These are phyloP conservation scores for Rhagonycha fulva DNA, from an alignment of 2,888 invertebrate species.

Conservation along the genomic window DNA sequence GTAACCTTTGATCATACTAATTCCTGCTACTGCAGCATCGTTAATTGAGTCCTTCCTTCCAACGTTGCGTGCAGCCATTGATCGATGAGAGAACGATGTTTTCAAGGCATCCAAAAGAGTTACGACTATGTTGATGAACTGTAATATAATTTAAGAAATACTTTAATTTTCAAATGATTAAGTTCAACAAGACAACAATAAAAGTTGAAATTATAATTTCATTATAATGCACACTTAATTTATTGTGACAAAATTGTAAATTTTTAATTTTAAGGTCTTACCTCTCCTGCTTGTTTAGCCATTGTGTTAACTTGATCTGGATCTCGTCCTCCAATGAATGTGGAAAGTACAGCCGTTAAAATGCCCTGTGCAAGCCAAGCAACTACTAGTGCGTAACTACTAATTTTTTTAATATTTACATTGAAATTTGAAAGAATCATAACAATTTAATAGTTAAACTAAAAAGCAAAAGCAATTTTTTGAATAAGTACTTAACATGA, in stretches of 20 bases:
- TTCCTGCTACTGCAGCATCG: slow-evolving; percentile 86
- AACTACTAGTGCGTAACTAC: slow-evolving; percentile 31
- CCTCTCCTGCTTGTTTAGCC: slow-evolving; percentile 95
- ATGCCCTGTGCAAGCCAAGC: slow-evolving; percentile 75
- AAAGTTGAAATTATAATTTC: no score
- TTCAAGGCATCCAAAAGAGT: slow-evolving; percentile 89
- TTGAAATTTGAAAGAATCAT: slow-evolving; percentile 9
- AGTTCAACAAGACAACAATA: no score
- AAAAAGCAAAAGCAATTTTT: slow-evolving; percentile 24
- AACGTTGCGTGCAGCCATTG: slow-evolving; percentile 80
- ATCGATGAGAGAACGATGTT: slow-evolving; percentile 91
- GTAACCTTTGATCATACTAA: slow-evolving; percentile 88
- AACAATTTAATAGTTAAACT: slow-evolving; percentile 20
- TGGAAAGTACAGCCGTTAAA: slow-evolving; percentile 89
- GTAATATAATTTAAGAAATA: slow-evolving; percentile 40
- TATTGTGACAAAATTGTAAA: background rate
- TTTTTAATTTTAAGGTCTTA: slow-evolving; percentile 57
- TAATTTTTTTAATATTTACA: slow-evolving; percentile 22
- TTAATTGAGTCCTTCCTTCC: slow-evolving; percentile 89
- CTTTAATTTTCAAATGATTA: background rate
- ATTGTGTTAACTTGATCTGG: slow-evolving; percentile 90
- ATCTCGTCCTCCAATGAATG: slow-evolving; percentile 89
- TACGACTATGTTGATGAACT: slow-evolving; percentile 92
- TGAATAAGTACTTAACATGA: slow-evolving; percentile 1
- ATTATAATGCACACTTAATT: no score